Evolutionary conservation across 2,888 invertebrate species (phyloP), one percentile per base, ranked within the genome.

Genomic region (Pristionchus japonicus): DNA sequence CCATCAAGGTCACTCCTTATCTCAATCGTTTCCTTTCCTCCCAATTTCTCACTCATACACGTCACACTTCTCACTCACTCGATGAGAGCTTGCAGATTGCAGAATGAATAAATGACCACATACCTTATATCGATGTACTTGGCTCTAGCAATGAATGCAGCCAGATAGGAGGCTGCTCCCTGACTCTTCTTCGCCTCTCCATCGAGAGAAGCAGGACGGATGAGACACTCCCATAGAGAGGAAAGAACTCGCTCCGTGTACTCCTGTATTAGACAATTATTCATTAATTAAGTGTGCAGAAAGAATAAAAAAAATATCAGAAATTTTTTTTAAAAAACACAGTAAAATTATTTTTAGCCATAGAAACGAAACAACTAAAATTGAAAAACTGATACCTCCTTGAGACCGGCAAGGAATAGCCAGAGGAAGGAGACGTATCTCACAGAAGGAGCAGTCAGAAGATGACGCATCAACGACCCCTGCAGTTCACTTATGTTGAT

Each of bases 111-210:
- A 9, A 40, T 15, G 6, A 57, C 31, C 90, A n/a, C n/a, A 85
- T 37, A 92, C 93, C 88, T 57, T 6, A 90, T 91, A 77, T 89
- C 88, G n/a, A 93, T 85, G 89, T 91, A 92, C 82, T 91, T 91
- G 13, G 93, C 92, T 87, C 92, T 67, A 15, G 93, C 92, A 70
- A 93, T 84, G 88, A 93, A 93, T 0, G 91, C 92, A 11, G 92
- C 92, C 40, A 93, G 80, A 86, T 92, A 93, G 37, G 91, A 90
- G 11, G 93, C 93, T 0, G 93, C 93, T 82, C 92, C 92, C 20
- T 93, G 93, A 77, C 91, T 89, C 52, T 91, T 91, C 89, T 91
- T 93, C 61, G 91, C 90, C 88, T 93, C 93, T 17, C 91, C 90
- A 40, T 92, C 93, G 15, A 91, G 90, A 7, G 90, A 61, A 4